phyloP scores from a whole-genome alignment of 2,113 vertebrate species.

The Pao palembangensis region DNA sequence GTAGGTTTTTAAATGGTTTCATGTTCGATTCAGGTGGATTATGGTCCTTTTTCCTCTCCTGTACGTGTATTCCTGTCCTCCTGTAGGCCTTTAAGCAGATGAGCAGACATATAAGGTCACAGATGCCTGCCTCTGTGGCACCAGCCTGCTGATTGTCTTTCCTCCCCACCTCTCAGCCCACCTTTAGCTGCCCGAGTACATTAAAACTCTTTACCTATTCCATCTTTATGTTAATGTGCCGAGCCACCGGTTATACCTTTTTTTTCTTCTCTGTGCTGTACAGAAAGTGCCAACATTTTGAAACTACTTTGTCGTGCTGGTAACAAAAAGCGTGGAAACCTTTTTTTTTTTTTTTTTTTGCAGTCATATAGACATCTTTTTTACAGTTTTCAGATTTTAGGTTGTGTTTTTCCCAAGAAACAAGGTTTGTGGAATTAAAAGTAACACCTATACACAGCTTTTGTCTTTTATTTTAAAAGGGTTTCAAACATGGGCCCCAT shows the following conservation, averaged over 20 bases:
- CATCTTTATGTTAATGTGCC: slow-evolving; percentile 96
- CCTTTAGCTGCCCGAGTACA: slow-evolving; percentile 79
- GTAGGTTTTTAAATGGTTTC: background rate
- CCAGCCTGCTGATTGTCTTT: slow-evolving; percentile 86
- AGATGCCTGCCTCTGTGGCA: slow-evolving; percentile 82
- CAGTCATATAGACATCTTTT: slow-evolving; percentile 32
- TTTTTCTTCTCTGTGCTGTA: slow-evolving; percentile 42
- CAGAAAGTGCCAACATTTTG: slow-evolving; percentile 81
- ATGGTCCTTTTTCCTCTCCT: slow-evolving; percentile 6
- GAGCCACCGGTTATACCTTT: slow-evolving; percentile 72
- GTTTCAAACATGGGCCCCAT: too few species aligned
- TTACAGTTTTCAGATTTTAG: slow-evolving; percentile 54
- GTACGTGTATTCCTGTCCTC: slow-evolving; percentile 41
- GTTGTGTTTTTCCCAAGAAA: slow-evolving; percentile 56
- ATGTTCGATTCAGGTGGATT: background rate
- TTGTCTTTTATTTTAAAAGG: too few species aligned
- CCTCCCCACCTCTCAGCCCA: slow-evolving; percentile 58
- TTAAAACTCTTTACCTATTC: slow-evolving; percentile 98
- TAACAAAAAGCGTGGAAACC: slow-evolving; percentile 54
- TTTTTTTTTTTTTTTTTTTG: slow-evolving; percentile 60
- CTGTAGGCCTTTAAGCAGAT: slow-evolving; percentile 49
- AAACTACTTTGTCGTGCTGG: slow-evolving; percentile 76
- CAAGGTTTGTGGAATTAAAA: too few species aligned
- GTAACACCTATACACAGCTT: too few species aligned
- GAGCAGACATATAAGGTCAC: slow-evolving; percentile 75